Evolutionary conservation across 2,797 vertebrate genomes (phyloP), one percentile per base, ranked within the genome.

Genomic region (Gallirallus australis): DNA sequence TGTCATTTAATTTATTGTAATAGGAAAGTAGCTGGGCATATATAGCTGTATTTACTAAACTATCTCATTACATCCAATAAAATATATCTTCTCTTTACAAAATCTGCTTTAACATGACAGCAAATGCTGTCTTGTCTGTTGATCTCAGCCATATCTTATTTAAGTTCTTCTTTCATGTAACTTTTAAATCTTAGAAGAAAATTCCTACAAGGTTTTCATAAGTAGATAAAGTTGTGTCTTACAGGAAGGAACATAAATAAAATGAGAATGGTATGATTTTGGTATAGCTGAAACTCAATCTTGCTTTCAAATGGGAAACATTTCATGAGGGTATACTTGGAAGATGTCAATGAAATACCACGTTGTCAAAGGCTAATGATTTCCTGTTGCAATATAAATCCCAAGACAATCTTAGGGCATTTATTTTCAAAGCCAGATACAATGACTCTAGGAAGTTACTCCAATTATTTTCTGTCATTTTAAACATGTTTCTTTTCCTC

Each of bases 241-340:
- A 73, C 18, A 80, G 52, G 73, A 69, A 82, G 39, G 9, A 89
- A 64, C 25, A 76, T 47, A 96, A 94, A 91, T 35, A 79, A 95
- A 88, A 69, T 63, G 21, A 86, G 33, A 79, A 86, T 35, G 8
- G 27, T 33, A 66, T 9, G 4, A 57, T 64, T 94, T 82, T 83
- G 35, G 60, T 54, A 57, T 12, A 92, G 64, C 39, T 87, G 45
- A 86, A 89, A 80, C 52, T 80, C 87, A 66, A 89, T 76, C 37
- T 81, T 84, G 42, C 59, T 86, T 93, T 79, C 82, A 86, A 91
- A 89, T 56, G 31, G 27, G 60, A 92, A 79, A 77, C 11, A 48
- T 72, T 79, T 89, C 73, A 84, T 39, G 31, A 83, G 31, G 50
- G 35, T 37, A 11, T 57, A 72, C 57, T 90, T 84, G 15, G 27